These are phyloP conservation scores for Sarcophaga peregrina DNA, from an alignment of 1,140 invertebrate genomes.

Conservation along the genomic window DNA sequence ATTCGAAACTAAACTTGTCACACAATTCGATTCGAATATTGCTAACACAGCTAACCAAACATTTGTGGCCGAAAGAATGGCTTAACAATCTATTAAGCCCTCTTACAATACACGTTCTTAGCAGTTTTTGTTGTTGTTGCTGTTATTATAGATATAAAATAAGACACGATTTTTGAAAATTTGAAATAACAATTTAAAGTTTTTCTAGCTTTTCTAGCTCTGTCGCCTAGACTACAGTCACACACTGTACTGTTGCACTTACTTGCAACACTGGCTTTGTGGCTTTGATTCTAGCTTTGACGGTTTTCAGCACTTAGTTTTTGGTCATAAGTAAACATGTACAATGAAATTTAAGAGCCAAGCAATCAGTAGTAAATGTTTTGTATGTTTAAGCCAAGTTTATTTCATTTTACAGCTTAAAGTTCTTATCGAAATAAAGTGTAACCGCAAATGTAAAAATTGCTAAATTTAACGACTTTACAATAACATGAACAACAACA, in stretches of 20 bases:
- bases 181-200: not conserved
- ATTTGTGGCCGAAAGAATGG: not conserved
- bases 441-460: conserved; percentile 4
- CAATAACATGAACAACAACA: not conserved
- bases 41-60: not conserved
- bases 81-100: not conserved
- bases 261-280: too few relatives aligned
- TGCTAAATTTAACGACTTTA: conserved; percentile 9
- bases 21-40: not conserved
- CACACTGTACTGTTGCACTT: not conserved
- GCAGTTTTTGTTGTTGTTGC: not conserved
- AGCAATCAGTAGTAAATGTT: not conserved
- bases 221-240: not conserved
- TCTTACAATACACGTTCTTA: conserved; percentile 2
- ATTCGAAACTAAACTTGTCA: not conserved
- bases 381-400: not conserved
- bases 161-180: conserved; percentile 5
- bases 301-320: too few relatives aligned
- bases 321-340: too few relatives aligned
- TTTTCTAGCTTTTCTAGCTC: too few relatives aligned
- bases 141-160: not conserved
- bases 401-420: not conserved
- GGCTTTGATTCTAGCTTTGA: too few relatives aligned
- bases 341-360: too few relatives aligned
- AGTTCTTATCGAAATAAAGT: not conserved